These are phyloP conservation scores for Suncus etruscus DNA, from an alignment of 2,113 vertebrate genomes.

Conservation along the genomic window DNA sequence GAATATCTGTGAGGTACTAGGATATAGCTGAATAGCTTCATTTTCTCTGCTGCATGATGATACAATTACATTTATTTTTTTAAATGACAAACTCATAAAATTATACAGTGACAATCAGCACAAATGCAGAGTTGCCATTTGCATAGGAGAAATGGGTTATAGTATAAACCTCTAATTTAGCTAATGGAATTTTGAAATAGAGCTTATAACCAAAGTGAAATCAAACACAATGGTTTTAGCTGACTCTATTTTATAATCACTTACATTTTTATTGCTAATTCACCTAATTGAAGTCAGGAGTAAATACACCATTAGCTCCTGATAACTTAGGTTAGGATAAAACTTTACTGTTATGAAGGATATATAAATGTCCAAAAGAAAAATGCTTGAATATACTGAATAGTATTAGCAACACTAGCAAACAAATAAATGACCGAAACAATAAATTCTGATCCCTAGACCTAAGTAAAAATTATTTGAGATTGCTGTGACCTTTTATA, in stretches of 20 bases:
- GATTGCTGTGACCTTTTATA: neutral
- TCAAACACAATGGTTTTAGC: slow-evolving; percentile 66
- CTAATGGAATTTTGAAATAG: slow-evolving; percentile 76
- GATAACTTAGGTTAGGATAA: slow-evolving; percentile 33
- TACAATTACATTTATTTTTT: slow-evolving; percentile 79
- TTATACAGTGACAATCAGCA: slow-evolving; percentile 72
- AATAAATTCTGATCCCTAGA: neutral
- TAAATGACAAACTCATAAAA: slow-evolving; percentile 79
- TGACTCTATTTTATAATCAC: slow-evolving; percentile 63
- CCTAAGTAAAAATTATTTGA: neutral
- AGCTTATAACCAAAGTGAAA: slow-evolving; percentile 69
- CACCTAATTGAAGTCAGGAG: slow-evolving; percentile 65
- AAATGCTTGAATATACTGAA: neutral
- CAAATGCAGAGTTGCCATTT: slow-evolving; percentile 72
- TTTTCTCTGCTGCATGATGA: slow-evolving; percentile 78
- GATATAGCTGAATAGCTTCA: slow-evolving; percentile 74
- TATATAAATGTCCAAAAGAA: slow-evolving; percentile 48
- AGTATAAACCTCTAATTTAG: slow-evolving; percentile 75
- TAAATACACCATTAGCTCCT: slow-evolving; percentile 70
- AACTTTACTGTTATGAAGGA: slow-evolving; percentile 46
- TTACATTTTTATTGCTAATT: slow-evolving; percentile 76
- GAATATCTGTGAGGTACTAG: slow-evolving; percentile 76
- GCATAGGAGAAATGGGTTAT: slow-evolving; percentile 67
- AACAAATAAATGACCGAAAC: neutral
- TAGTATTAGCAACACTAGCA: slow-evolving; percentile 28